phyloP scores from a whole-genome alignment of 2,113 vertebrate species.

The Carassius gibelio region DNA sequence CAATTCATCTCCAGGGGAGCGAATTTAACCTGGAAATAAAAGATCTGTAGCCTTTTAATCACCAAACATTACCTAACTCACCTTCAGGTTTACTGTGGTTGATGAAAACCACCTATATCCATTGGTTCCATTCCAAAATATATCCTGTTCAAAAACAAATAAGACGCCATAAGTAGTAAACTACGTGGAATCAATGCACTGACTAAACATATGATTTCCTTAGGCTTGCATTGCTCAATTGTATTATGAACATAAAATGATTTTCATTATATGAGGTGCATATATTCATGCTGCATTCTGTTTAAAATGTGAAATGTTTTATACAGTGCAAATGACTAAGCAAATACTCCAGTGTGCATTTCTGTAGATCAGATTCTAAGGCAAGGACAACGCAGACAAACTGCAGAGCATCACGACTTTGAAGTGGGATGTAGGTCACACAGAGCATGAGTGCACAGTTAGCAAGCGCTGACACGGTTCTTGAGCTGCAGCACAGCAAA shows the following conservation, averaged over 20 bases:
- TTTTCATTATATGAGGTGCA: background rate
- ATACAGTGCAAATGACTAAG: constrained; percentile 21
- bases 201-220: background rate
- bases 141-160: background rate
- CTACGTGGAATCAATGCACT: too few relatives aligned
- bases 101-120: background rate
- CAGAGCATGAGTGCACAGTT: constrained; percentile 21
- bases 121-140: background rate
- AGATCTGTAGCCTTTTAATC: constrained; percentile 20
- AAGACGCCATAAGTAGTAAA: background rate
- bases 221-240: background rate
- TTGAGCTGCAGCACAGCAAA: constrained; percentile 1
- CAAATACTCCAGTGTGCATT: constrained; percentile 27
- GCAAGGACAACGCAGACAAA: constrained; percentile 35
- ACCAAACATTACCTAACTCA: background rate
- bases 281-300: background rate
- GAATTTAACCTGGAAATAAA: constrained; percentile 47
- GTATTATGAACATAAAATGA: background rate
- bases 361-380: background rate
- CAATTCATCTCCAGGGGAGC: constrained; percentile 54
- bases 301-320: background rate
- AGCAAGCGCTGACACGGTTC: background rate
- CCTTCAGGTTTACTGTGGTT: background rate
- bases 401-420: constrained; percentile 54
- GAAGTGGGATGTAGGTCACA: constrained; percentile 52